Evolutionary conservation across 2,797 vertebrate species (phyloP).

Genomic region (Amblyopsis hoosieri): DNA sequence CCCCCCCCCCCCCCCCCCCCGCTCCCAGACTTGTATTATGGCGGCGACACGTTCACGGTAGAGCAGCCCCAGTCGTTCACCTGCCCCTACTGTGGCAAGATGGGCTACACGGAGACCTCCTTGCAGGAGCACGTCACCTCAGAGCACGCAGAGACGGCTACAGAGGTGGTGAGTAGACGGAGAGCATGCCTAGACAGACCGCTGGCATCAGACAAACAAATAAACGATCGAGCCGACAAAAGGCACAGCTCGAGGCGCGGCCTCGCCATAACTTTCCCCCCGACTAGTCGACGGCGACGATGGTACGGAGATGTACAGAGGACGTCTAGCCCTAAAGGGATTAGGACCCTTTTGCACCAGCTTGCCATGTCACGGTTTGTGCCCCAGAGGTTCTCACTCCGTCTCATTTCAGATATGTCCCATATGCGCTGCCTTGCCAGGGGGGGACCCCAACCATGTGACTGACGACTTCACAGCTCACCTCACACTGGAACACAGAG

Average conservation of each 20-base stretch:
- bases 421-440: constrained; percentile 97
- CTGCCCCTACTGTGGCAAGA: constrained; percentile 99
- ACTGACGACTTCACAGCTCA: constrained; percentile 99
- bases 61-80: constrained; percentile 98
- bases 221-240: too few species aligned
- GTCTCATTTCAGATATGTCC: constrained; percentile 93
- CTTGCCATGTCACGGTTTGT: too few species aligned
- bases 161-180: constrained; percentile 91
- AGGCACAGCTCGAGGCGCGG: not conserved
- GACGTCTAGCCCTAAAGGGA: too few species aligned
- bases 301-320: too few species aligned
- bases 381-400: constrained; percentile 8
- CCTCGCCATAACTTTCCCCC: too few species aligned
- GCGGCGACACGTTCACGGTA: constrained; percentile 98
- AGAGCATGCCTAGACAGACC: not conserved
- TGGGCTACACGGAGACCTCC: constrained; percentile 98
- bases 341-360: too few species aligned
- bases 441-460: constrained; percentile 98
- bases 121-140: constrained; percentile 98
- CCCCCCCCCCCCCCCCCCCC: too few species aligned
- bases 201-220: not conserved
- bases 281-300: too few species aligned
- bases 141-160: constrained; percentile 96
- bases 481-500: constrained; percentile 99
- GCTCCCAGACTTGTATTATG: constrained; percentile 94